phyloP scores from a whole-genome alignment of 2,113 vertebrate genomes.

The Cathartes aura region DNA sequence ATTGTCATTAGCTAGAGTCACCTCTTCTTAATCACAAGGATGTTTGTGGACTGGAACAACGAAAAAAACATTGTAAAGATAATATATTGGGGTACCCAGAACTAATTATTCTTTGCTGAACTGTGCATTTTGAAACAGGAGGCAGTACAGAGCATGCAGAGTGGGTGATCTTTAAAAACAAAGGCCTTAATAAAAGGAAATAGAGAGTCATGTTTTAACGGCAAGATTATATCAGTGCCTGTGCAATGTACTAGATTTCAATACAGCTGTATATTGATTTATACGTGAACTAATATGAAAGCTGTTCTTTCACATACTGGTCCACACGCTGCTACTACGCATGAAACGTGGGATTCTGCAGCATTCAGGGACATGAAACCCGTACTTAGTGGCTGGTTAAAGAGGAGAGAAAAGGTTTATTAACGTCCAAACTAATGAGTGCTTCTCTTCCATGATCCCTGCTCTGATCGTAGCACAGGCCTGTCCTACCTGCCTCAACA shows the following conservation, averaged over 20 bases:
- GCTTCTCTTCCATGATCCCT: neutral
- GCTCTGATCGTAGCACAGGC: neutral
- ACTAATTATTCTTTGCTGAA: neutral
- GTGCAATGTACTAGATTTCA: neutral
- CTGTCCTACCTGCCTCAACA: neutral
- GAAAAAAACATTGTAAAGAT: neutral
- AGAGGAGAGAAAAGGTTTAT: neutral
- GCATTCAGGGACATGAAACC: neutral
- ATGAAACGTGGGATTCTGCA: neutral
- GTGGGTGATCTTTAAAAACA: neutral
- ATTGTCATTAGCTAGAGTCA: neutral
- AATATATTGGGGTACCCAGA: neutral
- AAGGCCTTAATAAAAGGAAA: neutral
- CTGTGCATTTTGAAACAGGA: neutral
- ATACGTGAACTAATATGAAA: neutral
- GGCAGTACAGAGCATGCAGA: neutral
- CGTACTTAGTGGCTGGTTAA: neutral
- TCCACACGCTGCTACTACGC: rapidly evolving
- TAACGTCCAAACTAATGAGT: neutral
- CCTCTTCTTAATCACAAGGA: neutral
- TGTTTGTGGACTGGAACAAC: neutral
- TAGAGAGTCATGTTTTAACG: neutral
- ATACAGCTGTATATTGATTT: slow-evolving; percentile 3
- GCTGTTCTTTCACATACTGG: neutral
- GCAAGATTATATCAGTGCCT: neutral